phyloP scores from a whole-genome alignment of 2,888 invertebrate genomes.

The Ichneumoninae sp. region DNA sequence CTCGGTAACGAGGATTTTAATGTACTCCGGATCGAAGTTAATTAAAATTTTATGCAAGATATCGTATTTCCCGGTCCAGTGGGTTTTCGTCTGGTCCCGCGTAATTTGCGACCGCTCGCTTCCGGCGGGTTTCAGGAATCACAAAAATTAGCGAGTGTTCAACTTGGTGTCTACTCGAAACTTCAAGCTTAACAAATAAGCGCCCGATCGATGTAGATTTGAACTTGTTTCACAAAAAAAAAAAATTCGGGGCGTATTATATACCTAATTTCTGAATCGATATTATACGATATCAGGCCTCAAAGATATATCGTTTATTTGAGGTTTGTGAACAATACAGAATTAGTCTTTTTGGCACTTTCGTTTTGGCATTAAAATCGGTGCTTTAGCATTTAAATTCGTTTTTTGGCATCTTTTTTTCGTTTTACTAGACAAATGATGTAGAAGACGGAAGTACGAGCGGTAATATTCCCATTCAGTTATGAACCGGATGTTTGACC shows the following conservation, averaged over 20 bases:
- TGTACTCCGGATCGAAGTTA: constrained; percentile 1
- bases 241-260: background rate
- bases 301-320: background rate
- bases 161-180: background rate
- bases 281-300: background rate
- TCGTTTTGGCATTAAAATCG: too few species aligned
- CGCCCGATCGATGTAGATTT: background rate
- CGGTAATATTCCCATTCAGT: background rate
- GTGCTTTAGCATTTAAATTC: too few species aligned
- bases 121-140: background rate
- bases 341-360: background rate
- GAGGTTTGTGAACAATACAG: background rate
- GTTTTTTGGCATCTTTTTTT: too few species aligned
- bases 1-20: constrained; percentile 3
- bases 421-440: too few species aligned
- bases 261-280: background rate
- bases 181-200: background rate
- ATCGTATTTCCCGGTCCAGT: background rate
- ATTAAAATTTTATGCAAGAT: constrained; percentile 3
- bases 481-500: background rate
- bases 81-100: background rate
- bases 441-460: background rate
- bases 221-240: background rate
- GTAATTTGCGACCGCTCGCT: background rate
- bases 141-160: background rate